These are phyloP conservation scores for Podargus strigoides DNA, from an alignment of 2,797 vertebrate genomes.

Conservation along the genomic window DNA sequence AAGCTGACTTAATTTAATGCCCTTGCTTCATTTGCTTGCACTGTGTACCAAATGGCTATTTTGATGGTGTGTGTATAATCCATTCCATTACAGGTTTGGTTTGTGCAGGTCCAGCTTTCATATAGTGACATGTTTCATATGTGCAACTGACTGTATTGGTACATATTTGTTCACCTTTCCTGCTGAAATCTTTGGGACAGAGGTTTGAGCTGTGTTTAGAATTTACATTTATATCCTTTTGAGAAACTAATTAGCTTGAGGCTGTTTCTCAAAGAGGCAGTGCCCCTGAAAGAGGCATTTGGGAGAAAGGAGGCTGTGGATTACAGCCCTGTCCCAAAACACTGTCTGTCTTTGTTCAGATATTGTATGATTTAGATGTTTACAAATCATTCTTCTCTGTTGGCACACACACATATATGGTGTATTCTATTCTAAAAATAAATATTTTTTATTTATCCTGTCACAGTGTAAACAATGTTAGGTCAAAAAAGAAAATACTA, in stretches of 20 bases:
- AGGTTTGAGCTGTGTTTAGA: background rate
- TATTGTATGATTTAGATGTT: background rate
- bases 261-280: background rate
- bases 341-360: background rate
- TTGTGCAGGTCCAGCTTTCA: background rate
- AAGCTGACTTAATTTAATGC: background rate
- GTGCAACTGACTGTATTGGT: background rate
- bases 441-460: background rate
- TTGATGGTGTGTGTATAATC: background rate
- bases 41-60: background rate
- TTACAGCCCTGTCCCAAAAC: background rate
- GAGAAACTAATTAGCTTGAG: background rate
- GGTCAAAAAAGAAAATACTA: background rate
- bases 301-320: background rate
- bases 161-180: background rate
- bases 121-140: accelerated
- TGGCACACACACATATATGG: background rate
- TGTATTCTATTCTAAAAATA: background rate
- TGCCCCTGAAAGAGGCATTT: background rate
- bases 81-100: background rate
- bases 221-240: background rate
- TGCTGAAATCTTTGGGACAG: background rate
- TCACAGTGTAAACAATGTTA: background rate
- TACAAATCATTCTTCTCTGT: background rate
- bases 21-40: background rate